A percentile compares a stretch with the other conserved stretches of the same genome.
These are phyloP conservation scores for Carabus problematicus DNA, from an alignment of 2,888 invertebrate genomes.

Conservation along the genomic window DNA sequence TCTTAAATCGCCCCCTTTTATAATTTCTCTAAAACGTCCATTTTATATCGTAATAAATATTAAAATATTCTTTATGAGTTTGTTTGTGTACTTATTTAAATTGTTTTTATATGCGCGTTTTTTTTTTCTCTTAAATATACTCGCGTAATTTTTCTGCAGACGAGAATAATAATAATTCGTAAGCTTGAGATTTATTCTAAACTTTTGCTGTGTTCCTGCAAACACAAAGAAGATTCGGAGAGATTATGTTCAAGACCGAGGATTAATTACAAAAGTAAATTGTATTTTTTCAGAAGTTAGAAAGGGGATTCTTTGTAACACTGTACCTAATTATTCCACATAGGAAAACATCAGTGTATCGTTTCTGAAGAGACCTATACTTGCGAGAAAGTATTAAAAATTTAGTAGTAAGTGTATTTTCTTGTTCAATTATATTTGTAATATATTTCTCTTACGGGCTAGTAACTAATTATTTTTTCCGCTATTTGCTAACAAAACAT, in stretches of 20 bases:
- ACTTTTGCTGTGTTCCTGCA: background rate
- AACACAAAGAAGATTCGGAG: too few species aligned
- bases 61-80: conserved; percentile 45
- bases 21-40: conserved; percentile 43
- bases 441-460: too few species aligned
- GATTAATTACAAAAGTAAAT: conserved; percentile 41
- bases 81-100: conserved; percentile 51
- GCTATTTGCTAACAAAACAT: too few species aligned
- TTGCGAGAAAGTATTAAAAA: too few species aligned
- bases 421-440: too few species aligned
- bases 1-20: too few species aligned
- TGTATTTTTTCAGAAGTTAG: conserved; percentile 37
- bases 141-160: conserved; percentile 46
- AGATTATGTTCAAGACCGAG: conserved; percentile 24
- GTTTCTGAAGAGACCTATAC: too few species aligned
- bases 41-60: conserved; percentile 46
- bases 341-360: too few species aligned
- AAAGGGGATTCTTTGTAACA: conserved; percentile 19
- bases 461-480: too few species aligned
- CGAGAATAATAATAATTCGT: conserved; percentile 49
- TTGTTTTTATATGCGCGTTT: conserved; percentile 47
- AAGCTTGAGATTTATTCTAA: too few species aligned
- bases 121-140: conserved; percentile 46
- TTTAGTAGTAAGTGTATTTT: too few species aligned
- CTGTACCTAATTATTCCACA: too few species aligned